Base-by-base conservation (phyloP, 1,140 invertebrate genomes). In the Matsumurasca onukii region DNA sequence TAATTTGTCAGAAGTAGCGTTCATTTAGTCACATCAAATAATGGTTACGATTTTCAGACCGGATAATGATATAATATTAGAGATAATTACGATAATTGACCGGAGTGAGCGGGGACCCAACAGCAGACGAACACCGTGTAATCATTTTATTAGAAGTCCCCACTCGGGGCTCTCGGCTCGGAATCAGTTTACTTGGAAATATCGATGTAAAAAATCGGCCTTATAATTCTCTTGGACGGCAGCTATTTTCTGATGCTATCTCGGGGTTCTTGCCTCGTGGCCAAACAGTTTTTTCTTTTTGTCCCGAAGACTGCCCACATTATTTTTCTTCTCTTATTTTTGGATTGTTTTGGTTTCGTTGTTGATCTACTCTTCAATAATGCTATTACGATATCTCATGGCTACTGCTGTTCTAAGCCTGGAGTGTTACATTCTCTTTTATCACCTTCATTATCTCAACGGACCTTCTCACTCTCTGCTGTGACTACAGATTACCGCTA, bases 201-300 rank as follows among this genome's bases (percentile, higher is more conserved):
- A 59, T 59, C 55, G 55, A 59, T 59, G 55, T 59, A 59, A 59
- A 59, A 59, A 59, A 59, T 59, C 55, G 55, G 15, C 55, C 55
- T 59, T 59, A 59, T 59, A 59, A 59, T 59, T 59, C 55, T 27
- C 34, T 27, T 27, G 55, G 15, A 22, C 55, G 55, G 24, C 55
- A 27, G 55, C 55, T 59, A 59, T 59, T 59, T 59, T 59, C 55
- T 59, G 55, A 59, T 59, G 22, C 55, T 59, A 59, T 59, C 55
- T 39, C 34, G 34, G 5, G 22, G 9, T 25, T 5, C 55, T 12
- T 59, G 55, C 55, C 55, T 59, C 55, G 55, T 59, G 55, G 55
- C 55, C 55, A 59, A 59, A 59, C 30, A 27, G 55, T 59, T 59
- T 59, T 59, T 59, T 22, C 30, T 27, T 27, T 27, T 29, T 22